These are phyloP conservation scores for Lepidothrix coronata DNA, from an alignment of 2,113 vertebrate genomes.

Conservation along the genomic window DNA sequence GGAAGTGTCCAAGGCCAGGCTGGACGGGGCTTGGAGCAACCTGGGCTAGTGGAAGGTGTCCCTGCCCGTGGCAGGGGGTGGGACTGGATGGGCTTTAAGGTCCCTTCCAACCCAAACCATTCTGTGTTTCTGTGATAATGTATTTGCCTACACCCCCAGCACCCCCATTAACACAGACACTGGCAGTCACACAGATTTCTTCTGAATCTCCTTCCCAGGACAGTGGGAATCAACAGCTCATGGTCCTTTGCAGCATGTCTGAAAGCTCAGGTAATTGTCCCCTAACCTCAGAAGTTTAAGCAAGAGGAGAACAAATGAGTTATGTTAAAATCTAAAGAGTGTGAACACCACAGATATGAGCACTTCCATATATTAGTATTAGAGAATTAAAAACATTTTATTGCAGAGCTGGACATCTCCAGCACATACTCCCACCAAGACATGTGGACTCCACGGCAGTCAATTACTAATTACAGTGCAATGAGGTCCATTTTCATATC, in stretches of 20 bases:
- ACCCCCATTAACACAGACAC: neutral
- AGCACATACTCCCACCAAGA: neutral
- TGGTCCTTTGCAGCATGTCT: neutral
- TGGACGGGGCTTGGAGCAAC: rapidly evolving
- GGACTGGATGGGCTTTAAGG: neutral
- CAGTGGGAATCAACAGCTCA: neutral
- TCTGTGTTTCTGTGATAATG: neutral
- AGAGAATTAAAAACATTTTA: neutral
- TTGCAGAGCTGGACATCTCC: neutral
- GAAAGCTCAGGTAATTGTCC: neutral
- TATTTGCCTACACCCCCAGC: neutral
- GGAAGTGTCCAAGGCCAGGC: neutral
- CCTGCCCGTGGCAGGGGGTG: neutral
- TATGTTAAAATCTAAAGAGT: neutral
- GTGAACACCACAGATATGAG: neutral
- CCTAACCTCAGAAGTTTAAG: neutral
- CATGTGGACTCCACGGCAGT: neutral
- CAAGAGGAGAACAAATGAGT: neutral
- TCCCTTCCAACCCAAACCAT: neutral
- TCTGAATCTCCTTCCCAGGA: neutral
- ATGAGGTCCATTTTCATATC: neutral
- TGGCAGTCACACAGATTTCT: neutral
- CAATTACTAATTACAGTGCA: slow-evolving; percentile 16
- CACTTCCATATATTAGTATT: no score
- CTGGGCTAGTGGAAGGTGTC: neutral